phyloP scores from a whole-genome alignment of 2,888 invertebrate species.

The Maniola hyperantus region DNA sequence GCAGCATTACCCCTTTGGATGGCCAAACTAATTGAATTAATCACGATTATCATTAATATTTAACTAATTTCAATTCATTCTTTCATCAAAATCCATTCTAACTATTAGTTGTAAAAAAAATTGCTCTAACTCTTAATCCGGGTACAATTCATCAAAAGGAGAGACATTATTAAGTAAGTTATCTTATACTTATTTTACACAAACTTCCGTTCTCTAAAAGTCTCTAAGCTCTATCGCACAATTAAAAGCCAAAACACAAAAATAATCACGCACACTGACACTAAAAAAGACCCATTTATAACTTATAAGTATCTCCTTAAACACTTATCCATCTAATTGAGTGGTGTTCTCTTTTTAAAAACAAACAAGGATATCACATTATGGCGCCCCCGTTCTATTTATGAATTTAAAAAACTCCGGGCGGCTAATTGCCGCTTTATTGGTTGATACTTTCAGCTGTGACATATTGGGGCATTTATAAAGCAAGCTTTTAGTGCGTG shows the following conservation, averaged over 20 bases:
- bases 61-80: too few species aligned
- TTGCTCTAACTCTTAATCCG: neutral
- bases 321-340: constrained; percentile 47
- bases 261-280: constrained; percentile 26
- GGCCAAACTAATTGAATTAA: too few species aligned
- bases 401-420: constrained; percentile 42
- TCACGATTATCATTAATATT: too few species aligned
- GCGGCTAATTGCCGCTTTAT: constrained; percentile 59
- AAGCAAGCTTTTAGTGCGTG: constrained; percentile 45
- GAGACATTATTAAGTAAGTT: neutral
- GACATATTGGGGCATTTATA: constrained; percentile 55
- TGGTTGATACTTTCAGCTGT: constrained; percentile 56
- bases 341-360: constrained; percentile 46
- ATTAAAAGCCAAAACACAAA: constrained; percentile 20
- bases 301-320: constrained; percentile 43
- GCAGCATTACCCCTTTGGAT: too few species aligned
- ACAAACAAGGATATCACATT: constrained; percentile 57
- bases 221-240: constrained; percentile 8
- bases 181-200: neutral
- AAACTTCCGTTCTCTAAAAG: neutral
- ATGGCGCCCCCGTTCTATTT: constrained; percentile 49
- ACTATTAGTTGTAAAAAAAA: neutral
- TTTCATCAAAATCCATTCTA: too few species aligned
- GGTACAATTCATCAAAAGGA: neutral
- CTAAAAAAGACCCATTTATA: constrained; percentile 36